These are phyloP conservation scores for Microplitis manilae DNA, from an alignment of 2,888 invertebrate genomes.

Conservation along the genomic window DNA sequence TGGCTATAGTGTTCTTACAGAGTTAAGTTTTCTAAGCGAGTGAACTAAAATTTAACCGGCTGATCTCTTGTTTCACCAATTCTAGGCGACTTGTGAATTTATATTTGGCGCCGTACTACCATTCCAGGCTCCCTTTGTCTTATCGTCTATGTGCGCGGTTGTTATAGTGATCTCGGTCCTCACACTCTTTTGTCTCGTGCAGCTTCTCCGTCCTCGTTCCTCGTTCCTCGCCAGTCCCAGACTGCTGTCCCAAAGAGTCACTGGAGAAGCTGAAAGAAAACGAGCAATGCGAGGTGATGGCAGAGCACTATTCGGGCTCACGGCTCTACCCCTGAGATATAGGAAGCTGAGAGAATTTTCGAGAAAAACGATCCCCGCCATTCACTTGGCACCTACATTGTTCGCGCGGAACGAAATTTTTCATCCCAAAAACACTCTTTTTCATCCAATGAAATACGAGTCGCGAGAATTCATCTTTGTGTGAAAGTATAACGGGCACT, in stretches of 20 bases:
- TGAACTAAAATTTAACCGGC: conserved; percentile 25
- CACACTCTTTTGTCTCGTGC: neutral
- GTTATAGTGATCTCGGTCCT: neutral
- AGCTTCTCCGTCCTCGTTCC: neutral
- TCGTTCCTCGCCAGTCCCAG: conserved; percentile 3
- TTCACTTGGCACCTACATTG: conserved; percentile 38
- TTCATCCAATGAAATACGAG: conserved; percentile 44
- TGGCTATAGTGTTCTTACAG: neutral
- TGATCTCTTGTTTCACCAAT: conserved; percentile 39
- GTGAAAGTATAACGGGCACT: conserved; percentile 44
- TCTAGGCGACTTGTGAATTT: conserved; percentile 39
- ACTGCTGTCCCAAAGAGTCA: conserved; percentile 22
- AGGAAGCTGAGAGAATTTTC: conserved; percentile 15
- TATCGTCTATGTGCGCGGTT: conserved; percentile 19
- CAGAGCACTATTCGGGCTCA: neutral
- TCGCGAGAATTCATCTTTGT: conserved; percentile 42
- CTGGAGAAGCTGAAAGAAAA: neutral
- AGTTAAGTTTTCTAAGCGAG: neutral
- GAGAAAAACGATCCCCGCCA: conserved; percentile 33
- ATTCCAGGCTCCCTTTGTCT: conserved; percentile 13
- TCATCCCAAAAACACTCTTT: conserved; percentile 41
- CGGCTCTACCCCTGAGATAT: conserved; percentile 2
- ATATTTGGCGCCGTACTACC: conserved; percentile 40
- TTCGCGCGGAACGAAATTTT: conserved; percentile 36
- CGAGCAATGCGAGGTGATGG: neutral